These are phyloP conservation scores for Perccottus glenii DNA, from an alignment of 2,113 vertebrate genomes.

Conservation along the genomic window DNA sequence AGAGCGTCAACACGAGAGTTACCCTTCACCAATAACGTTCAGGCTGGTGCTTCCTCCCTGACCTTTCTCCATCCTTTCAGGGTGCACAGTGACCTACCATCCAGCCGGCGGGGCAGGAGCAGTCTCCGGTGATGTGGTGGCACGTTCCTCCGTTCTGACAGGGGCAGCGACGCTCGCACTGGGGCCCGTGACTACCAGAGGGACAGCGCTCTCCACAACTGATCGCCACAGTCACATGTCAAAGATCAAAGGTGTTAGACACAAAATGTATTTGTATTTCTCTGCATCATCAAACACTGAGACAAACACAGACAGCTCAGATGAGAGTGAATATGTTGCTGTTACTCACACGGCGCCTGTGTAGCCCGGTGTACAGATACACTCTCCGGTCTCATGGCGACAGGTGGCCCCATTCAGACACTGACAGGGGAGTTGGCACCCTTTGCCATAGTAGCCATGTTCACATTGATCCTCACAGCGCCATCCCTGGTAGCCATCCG, in stretches of 20 bases:
- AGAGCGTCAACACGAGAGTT: too few relatives aligned
- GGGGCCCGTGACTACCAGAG: constrained; percentile 92
- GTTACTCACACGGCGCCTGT: constrained; percentile 93
- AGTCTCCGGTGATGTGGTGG: constrained; percentile 97
- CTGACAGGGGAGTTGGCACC: constrained; percentile 91
- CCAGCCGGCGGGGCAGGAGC: constrained; percentile 93
- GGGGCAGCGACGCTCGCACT: constrained; percentile 94
- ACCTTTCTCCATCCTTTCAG: constrained; percentile 4
- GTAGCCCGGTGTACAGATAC: constrained; percentile 93
- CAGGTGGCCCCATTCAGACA: constrained; percentile 95
- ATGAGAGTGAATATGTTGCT: constrained; percentile 21
- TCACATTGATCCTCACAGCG: constrained; percentile 95
- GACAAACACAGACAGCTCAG: constrained; percentile 6
- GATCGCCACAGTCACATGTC: constrained; percentile 26
- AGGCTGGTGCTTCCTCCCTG: constrained; percentile 4
- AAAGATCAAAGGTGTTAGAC: constrained; percentile 29
- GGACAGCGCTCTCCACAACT: constrained; percentile 96
- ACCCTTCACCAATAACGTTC: background rate
- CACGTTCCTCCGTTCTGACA: constrained; percentile 96
- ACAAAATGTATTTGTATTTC: constrained; percentile 9
- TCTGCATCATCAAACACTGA: constrained; percentile 10
- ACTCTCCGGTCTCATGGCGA: constrained; percentile 93
- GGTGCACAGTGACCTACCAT: constrained; percentile 79
- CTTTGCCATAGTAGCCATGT: constrained; percentile 89
- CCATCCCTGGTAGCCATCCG: constrained; percentile 94